phyloP scores from a whole-genome alignment of 2,888 invertebrate species.

The Dryadula phaetusa region DNA sequence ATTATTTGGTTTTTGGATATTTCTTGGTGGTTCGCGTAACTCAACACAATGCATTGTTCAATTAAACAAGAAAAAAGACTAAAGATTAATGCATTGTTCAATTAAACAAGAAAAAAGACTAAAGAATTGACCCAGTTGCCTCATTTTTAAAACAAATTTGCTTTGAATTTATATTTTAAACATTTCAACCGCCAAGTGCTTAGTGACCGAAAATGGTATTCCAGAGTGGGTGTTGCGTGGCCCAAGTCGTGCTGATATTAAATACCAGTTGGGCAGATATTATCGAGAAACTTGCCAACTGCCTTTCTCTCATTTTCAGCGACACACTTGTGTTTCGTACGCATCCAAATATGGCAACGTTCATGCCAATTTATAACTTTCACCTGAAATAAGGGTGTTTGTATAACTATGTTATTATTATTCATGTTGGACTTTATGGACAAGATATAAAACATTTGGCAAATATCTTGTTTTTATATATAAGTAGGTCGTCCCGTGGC shows the following conservation, averaged over 20 bases:
- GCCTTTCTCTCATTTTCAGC: slow-evolving; percentile 39
- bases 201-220: slow-evolving; percentile 33
- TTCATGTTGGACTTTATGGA: background rate
- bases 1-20: no score
- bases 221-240: slow-evolving; percentile 34
- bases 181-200: slow-evolving; percentile 1
- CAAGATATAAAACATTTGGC: background rate
- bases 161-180: background rate
- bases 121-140: background rate
- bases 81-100: no score
- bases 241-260: slow-evolving; percentile 37
- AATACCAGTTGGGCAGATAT: slow-evolving; percentile 44
- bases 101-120: background rate
- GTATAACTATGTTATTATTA: background rate
- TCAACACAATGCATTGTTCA: no score
- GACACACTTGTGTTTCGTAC: slow-evolving; percentile 28
- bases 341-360: slow-evolving; percentile 18
- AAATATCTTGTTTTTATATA: no score
- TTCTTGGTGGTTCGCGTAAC: no score
- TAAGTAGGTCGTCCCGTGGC: no score
- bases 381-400: background rate
- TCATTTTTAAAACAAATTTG: background rate
- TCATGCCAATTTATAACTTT: slow-evolving; percentile 7
- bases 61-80: no score
- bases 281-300: slow-evolving; percentile 30